phyloP scores from a whole-genome alignment of 2,797 vertebrate genomes.

The Gila robusta region DNA sequence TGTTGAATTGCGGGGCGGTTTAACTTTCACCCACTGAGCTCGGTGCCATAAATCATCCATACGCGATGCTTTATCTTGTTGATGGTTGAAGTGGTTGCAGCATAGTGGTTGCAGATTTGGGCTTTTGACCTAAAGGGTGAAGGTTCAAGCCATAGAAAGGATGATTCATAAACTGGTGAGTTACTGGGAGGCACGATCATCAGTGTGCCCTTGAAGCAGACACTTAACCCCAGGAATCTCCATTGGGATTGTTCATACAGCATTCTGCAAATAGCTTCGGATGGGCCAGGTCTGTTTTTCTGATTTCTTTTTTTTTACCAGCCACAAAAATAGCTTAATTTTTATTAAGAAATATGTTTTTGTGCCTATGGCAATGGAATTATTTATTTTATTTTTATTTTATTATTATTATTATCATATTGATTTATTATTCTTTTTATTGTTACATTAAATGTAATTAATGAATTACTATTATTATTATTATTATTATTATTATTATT shows the following conservation, averaged over 20 bases:
- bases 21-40: constrained; percentile 4
- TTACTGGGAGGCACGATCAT: background rate
- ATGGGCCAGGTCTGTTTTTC: background rate
- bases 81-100: background rate
- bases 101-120: constrained; percentile 1
- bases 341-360: background rate
- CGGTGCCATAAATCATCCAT: constrained; percentile 26
- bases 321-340: background rate
- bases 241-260: background rate
- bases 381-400: background rate
- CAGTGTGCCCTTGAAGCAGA: constrained; percentile 19
- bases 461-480: background rate
- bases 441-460: background rate
- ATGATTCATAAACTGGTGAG: constrained; percentile 18
- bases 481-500: too few relatives aligned
- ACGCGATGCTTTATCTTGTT: constrained; percentile 23
- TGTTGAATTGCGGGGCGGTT: constrained; percentile 10
- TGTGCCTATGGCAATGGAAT: background rate
- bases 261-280: background rate
- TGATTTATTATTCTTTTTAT: background rate
- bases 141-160: background rate
- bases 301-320: background rate
- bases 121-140: background rate
- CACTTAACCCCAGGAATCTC: constrained; percentile 19
- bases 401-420: background rate